Base-by-base conservation (phyloP, 2,113 vertebrate genomes). In the Emydocephalus ijimae region DNA sequence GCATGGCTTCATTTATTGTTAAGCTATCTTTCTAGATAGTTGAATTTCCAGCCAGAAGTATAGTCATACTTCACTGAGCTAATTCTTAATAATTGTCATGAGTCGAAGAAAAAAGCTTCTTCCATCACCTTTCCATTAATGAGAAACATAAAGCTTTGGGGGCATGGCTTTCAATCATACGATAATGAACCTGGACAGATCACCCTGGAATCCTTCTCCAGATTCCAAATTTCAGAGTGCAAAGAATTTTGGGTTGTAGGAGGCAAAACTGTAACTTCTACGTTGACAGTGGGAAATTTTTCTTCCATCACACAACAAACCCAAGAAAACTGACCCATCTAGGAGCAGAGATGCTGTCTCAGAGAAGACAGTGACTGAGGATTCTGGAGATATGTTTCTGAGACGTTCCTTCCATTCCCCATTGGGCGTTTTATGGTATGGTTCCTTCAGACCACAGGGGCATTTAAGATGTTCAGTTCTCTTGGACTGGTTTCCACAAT, bases 11-110 rank as follows among this genome's bases (percentile, higher is more conserved):
- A 48, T 61, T 93, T 29, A 56, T 89, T 92, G 20, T 74, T 93
- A 54, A 90, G 90, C 26, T 89, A 8, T 64, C 23, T 21, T 92
- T 95, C 81, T 20, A 24, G 85, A 89, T 85, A 95, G 5, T 18
- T 90, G 89, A 89, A 0, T 14, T 45, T 43, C 45, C 18, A 57
- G 43, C 0, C 50, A 52, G 50, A 52, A 52, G 50, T 8, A 9
- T 90, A 94, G 45, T 5, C 9, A 55, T 56, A 50, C n/a, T 43
- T 89, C 64, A 93, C 61, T 93, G 64, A 93, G 85, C 86, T 91
- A 92, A 89, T 91, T n/a, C 5, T 23, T 92, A 9, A 59, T 81
- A 61, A 93, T 91, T 85, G n/a, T 14, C 3, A 0, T 18, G 21
- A 92, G 88, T 89, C 85, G 29, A 48, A 87, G 24, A 11, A 8